A percentile compares a stretch with the other conserved stretches of the same genome.
These are phyloP conservation scores for Tamias sibiricus DNA, from an alignment of 2,113 vertebrate genomes.

Conservation along the genomic window DNA sequence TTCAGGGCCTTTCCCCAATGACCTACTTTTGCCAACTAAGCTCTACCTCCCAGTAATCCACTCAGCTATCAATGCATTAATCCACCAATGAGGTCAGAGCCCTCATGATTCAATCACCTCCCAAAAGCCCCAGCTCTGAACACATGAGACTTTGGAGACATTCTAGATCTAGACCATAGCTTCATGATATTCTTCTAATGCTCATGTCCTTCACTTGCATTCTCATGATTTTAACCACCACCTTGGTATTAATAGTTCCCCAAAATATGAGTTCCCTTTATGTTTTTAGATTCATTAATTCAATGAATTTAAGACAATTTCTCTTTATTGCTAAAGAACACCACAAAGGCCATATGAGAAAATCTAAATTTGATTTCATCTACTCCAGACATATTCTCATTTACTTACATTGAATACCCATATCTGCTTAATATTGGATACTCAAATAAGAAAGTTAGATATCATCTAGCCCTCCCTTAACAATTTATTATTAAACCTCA, in stretches of 20 bases:
- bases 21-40: no score
- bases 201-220: background rate
- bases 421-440: background rate
- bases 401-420: background rate
- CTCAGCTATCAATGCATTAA: no score
- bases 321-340: background rate
- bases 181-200: background rate
- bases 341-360: background rate
- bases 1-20: no score
- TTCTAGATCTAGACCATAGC: no score
- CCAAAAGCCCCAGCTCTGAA: no score
- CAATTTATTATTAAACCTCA: background rate
- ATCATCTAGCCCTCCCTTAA: background rate
- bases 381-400: background rate
- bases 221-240: background rate
- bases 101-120: no score
- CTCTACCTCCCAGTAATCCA: no score
- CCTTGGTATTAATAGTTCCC: background rate
- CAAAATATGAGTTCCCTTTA: background rate
- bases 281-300: background rate
- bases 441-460: background rate
- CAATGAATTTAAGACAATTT: background rate
- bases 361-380: background rate
- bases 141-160: no score
- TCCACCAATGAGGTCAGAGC: no score